Base-by-base conservation (phyloP, 1,140 invertebrate genomes). In the Caenorhabditis remanei region DNA sequence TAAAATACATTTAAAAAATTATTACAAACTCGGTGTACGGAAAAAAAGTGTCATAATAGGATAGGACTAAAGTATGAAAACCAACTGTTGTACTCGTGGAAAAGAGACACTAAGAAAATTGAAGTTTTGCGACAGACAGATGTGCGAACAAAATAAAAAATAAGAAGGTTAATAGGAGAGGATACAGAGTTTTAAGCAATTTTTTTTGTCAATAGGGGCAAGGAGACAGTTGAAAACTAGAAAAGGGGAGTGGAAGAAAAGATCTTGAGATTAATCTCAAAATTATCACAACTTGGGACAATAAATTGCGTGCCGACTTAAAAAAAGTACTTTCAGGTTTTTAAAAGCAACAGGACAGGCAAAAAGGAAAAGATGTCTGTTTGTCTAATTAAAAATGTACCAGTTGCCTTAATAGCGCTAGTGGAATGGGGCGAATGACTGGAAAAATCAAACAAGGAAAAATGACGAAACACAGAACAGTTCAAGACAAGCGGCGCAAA, bases 31-130 rank as follows among this genome's bases (percentile, higher is more conserved):
- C 2, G 32, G 32, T 32, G 32, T 32, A 32, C 0, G 32, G 32
- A 32, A 32, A 71, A 40, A 71, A 2, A 14, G 8, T 71, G 9
- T 61, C 41, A n/a, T n/a, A n/a, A n/a, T n/a, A 71, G 32, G 32
- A 63, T 40, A 7, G 14, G 9, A 40, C 3, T 7, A 21, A n/a
- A 58, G 19, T 5, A 58, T 14, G 56, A 58, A 32, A 63, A 79
- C 71, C 71, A 79, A 79, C 71, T 46, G 71, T 79, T 79, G 71
- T 79, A 79, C 71, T 79, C 71, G 71, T 53, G 71, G 43, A 41
- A n/a, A 40, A 50, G 53, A 46, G 53, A 46, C 50, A 79, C 71
- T 79, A 79, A 79, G n/a, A 24, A 79, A 50, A 3, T 53, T 53
- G 46, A 46, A 19, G 24, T 13, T 32, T 63, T 63, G 61, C 61